Conservation (phyloP, 2,888 invertebrate species). For the Campopleginae sp. region DNA sequence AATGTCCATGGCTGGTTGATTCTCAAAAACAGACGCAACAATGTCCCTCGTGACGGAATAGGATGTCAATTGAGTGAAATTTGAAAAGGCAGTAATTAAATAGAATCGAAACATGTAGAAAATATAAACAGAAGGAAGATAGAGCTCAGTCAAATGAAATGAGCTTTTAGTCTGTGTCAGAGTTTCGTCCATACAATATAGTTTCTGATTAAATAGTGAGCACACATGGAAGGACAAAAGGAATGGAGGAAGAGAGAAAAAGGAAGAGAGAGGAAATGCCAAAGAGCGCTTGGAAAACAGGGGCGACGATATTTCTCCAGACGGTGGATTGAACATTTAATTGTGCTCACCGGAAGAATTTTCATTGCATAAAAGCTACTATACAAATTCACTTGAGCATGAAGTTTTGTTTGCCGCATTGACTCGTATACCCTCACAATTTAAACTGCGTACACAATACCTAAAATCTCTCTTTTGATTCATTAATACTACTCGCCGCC, state of each 20-base stretch:
- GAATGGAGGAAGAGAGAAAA: not conserved
- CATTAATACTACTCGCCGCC: not conserved
- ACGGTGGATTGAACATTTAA: slow-evolving; percentile 60
- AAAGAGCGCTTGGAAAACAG: slow-evolving; percentile 9
- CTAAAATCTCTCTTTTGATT: not conserved
- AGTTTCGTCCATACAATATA: slow-evolving; percentile 42
- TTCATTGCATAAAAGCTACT: slow-evolving; percentile 46
- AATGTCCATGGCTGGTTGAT: not conserved
- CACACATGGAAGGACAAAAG: slow-evolving; percentile 2
- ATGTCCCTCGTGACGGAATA: not conserved
- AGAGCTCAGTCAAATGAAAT: slow-evolving; percentile 25
- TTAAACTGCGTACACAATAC: slow-evolving; percentile 25
- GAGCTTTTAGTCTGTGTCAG: slow-evolving; percentile 23
- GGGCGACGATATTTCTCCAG: slow-evolving; percentile 31
- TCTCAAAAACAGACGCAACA: not conserved
- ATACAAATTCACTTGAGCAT: slow-evolving; percentile 29
- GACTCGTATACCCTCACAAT: slow-evolving; percentile 17
- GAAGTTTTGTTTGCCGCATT: slow-evolving; percentile 46
- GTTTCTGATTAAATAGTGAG: slow-evolving; percentile 31
- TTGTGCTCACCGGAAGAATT: slow-evolving; percentile 45
- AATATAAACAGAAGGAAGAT: slow-evolving; percentile 19
- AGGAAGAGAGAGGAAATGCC: not conserved
- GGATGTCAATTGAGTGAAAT: not conserved
- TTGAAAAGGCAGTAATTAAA: not conserved
- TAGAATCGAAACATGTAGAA: slow-evolving; percentile 22